Evolutionary conservation across 2,888 invertebrate species (phyloP).

Genomic region (Athrips mouffetella): DNA sequence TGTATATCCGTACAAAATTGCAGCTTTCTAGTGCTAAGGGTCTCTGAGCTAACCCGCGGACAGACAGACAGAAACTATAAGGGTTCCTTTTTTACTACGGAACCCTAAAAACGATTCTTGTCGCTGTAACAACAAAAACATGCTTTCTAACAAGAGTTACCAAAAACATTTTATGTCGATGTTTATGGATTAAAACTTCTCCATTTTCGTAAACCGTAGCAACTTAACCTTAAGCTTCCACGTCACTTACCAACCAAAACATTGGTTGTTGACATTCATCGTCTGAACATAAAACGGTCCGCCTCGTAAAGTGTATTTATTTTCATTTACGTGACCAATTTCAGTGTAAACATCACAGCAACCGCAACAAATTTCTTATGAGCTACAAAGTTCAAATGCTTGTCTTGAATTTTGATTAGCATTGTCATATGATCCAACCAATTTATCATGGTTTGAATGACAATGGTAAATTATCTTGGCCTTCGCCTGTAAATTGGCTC

Average conservation of each 20-base stretch:
- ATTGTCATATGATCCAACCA: slow-evolving; percentile 42
- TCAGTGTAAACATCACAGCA: slow-evolving; percentile 38
- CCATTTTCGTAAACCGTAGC: slow-evolving; percentile 1
- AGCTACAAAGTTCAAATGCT: slow-evolving; percentile 65
- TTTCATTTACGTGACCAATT: slow-evolving; percentile 51
- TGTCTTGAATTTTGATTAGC: slow-evolving; percentile 63
- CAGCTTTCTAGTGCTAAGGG: too few relatives aligned
- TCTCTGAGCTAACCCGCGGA: too few relatives aligned
- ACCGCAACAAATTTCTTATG: slow-evolving; percentile 49
- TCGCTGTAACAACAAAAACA: not conserved
- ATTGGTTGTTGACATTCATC: slow-evolving; percentile 15
- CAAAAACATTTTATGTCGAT: not conserved
- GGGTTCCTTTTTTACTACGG: too few relatives aligned
- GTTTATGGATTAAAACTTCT: not conserved
- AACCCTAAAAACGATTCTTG: too few relatives aligned
- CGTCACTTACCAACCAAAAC: slow-evolving; percentile 10
- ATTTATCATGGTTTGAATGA: slow-evolving; percentile 65
- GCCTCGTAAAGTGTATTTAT: slow-evolving; percentile 15
- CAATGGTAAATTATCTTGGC: slow-evolving; percentile 61
- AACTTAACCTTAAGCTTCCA: slow-evolving; percentile 4
- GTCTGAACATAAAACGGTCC: slow-evolving; percentile 14
- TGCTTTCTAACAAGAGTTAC: not conserved
- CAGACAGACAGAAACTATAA: too few relatives aligned
- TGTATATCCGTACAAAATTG: too few relatives aligned
- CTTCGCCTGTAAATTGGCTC: slow-evolving; percentile 49